Percentiles rank a stretch among this genome's conserved stretches.
These are phyloP conservation scores for Chaetogeoica ovagalla DNA, from an alignment of 2,888 invertebrate species.

Conservation along the genomic window DNA sequence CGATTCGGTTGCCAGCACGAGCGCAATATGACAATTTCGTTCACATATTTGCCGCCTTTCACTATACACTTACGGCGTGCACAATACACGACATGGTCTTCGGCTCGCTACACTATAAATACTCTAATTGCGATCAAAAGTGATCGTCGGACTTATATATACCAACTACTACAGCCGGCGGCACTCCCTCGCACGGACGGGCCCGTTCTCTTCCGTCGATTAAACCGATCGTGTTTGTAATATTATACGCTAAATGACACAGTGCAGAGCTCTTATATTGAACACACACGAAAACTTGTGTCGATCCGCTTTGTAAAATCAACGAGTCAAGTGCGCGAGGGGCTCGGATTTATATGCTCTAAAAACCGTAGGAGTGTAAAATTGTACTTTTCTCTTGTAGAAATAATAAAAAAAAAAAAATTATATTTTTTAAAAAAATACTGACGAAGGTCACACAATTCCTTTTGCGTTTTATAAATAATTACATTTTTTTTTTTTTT, in stretches of 20 bases:
- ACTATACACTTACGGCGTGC: neutral
- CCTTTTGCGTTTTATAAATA: too few relatives aligned
- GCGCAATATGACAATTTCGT: constrained; percentile 14
- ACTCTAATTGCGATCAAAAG: constrained; percentile 8
- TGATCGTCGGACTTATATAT: constrained; percentile 4
- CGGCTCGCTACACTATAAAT: neutral
- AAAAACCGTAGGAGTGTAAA: too few relatives aligned
- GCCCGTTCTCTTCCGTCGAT: neutral
- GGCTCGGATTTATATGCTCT: too few relatives aligned
- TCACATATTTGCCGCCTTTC: constrained; percentile 34
- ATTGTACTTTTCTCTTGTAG: too few relatives aligned
- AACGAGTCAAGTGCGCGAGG: neutral
- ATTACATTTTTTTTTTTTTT: too few relatives aligned
- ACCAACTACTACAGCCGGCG: neutral
- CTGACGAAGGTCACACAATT: too few relatives aligned
- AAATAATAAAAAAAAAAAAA: too few relatives aligned
- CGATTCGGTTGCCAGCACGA: neutral
- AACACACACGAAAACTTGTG: constrained; percentile 23
- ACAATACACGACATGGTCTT: neutral
- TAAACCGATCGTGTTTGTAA: neutral
- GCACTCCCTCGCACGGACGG: constrained; percentile 19
- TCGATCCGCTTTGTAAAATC: constrained; percentile 1
- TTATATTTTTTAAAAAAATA: too few relatives aligned
- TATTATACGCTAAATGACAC: neutral
- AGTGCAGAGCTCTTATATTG: too few relatives aligned